A percentile compares a stretch with the other conserved stretches of the same genome.
Conservation (phyloP, 2,888 invertebrate species). For the Sminthurinus aureus region DNA sequence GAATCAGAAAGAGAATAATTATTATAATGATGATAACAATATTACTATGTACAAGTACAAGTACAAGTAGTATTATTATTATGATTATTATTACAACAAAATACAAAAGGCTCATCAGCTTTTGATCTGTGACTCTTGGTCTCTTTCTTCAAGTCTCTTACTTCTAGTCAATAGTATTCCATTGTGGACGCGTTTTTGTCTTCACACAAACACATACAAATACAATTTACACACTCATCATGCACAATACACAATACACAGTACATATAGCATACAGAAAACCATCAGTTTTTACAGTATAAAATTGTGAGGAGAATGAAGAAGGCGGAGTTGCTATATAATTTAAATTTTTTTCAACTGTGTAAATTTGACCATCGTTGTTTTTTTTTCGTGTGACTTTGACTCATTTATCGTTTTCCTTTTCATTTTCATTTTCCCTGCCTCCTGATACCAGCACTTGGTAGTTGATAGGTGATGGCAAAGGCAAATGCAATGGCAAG, state of each 20-base stretch:
- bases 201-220: too few relatives aligned
- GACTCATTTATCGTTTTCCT: not conserved
- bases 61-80: not conserved
- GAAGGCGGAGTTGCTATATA: not conserved
- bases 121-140: not conserved
- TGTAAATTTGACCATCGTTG: not conserved
- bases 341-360: not conserved
- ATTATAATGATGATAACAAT: not conserved
- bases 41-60: not conserved
- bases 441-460: not conserved
- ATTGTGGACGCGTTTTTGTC: too few relatives aligned
- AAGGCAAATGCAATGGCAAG: too few relatives aligned
- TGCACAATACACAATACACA: too few relatives aligned
- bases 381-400: not conserved
- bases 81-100: not conserved
- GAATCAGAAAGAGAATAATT: not conserved
- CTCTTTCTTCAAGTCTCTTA: not conserved
- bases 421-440: not conserved
- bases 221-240: too few relatives aligned
- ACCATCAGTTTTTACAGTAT: too few relatives aligned
- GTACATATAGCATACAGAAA: too few relatives aligned
- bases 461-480: not conserved
- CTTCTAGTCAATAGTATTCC: not conserved
- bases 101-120: not conserved
- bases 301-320: not conserved